phyloP scores from a whole-genome alignment of 2,888 invertebrate genomes.

The Caenorhabditis becei region DNA sequence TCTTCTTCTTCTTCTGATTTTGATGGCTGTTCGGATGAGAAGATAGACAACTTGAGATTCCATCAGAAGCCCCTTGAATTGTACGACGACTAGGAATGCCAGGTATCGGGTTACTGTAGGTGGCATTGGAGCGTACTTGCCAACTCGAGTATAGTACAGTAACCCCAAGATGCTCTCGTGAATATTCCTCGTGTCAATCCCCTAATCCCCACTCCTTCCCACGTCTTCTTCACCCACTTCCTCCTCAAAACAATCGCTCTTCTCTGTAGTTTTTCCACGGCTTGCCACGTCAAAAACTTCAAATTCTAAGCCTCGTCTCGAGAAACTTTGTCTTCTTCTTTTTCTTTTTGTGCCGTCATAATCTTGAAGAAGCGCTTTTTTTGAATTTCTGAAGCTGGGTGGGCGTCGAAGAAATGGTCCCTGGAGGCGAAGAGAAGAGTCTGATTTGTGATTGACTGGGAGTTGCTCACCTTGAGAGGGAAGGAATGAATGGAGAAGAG shows the following conservation, averaged over 20 bases:
- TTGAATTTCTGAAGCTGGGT: neutral
- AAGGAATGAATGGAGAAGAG: neutral
- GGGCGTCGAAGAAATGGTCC: neutral
- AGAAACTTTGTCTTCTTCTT: neutral
- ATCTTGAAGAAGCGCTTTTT: neutral
- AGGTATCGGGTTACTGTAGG: neutral
- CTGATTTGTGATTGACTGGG: neutral
- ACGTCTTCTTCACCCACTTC: conserved; percentile 15
- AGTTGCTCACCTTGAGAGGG: neutral
- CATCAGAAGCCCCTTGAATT: neutral
- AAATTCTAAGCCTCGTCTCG: neutral
- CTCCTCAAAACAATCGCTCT: conserved; percentile 34
- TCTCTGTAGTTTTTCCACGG: conserved; percentile 14
- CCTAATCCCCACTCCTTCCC: conserved; percentile 20
- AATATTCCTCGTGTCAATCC: conserved; percentile 15
- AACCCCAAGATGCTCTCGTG: neutral
- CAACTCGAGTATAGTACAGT: too few relatives aligned
- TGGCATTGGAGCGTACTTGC: too few relatives aligned
- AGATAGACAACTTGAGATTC: conserved; percentile 13
- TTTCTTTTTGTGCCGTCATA: conserved; percentile 1
- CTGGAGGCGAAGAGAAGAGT: neutral
- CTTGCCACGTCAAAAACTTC: conserved; percentile 16
- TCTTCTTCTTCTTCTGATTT: conserved; percentile 17
- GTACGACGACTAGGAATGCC: neutral
- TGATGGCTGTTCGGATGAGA: conserved; percentile 18